Conservation (phyloP, 2,888 invertebrate genomes). For the Drosophila gaucha region DNA sequence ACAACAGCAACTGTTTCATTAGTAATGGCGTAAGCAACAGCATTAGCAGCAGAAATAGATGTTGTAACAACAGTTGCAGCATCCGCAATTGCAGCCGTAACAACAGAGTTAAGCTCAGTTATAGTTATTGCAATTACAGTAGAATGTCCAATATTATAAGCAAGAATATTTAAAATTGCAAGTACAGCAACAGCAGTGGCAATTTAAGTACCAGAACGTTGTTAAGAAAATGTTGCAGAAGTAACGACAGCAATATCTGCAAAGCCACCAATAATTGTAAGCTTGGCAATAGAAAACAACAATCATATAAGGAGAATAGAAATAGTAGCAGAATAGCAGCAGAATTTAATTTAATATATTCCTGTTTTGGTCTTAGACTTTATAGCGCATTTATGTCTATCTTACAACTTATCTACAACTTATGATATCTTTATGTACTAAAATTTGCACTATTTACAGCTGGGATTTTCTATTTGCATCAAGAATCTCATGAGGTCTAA, state of each 20-base stretch:
- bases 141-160: constrained; percentile 3
- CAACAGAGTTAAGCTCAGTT: neutral
- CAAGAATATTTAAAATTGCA: neutral
- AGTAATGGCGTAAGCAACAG: neutral
- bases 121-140: neutral
- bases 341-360: too few species aligned
- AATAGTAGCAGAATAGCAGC: neutral
- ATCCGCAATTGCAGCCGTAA: constrained; percentile 2
- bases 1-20: neutral
- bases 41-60: neutral
- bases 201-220: neutral
- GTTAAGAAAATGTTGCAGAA: neutral
- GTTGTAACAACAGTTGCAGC: neutral
- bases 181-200: neutral
- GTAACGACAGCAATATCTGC: neutral
- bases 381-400: too few species aligned
- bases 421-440: too few species aligned
- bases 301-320: neutral
- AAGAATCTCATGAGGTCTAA: too few species aligned
- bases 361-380: too few species aligned
- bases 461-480: too few species aligned
- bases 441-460: neutral
- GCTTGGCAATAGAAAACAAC: too few species aligned
- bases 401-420: too few species aligned
- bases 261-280: neutral